phyloP scores from a whole-genome alignment of 2,797 vertebrate species.

The Delichon dasypus region DNA sequence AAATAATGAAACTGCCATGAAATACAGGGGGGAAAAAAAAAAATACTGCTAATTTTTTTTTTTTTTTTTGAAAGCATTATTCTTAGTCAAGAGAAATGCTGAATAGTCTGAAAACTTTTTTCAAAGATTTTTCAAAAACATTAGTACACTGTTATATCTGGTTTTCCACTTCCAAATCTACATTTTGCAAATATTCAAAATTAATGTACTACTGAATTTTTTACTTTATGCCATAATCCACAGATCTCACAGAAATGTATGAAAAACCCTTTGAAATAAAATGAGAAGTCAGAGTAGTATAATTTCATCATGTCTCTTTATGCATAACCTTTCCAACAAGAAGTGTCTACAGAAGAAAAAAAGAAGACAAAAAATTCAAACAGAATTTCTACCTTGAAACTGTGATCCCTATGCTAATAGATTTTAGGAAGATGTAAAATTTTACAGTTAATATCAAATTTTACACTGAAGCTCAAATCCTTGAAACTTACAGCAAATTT shows the following conservation, averaged over 20 bases:
- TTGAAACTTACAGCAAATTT: background rate
- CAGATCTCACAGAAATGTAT: background rate
- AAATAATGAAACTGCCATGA: background rate
- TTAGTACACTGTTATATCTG: background rate
- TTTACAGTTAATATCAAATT: background rate
- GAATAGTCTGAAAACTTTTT: background rate
- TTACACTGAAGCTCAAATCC: background rate
- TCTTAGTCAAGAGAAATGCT: background rate
- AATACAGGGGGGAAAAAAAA: background rate
- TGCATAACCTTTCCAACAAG: background rate
- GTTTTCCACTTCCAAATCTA: background rate
- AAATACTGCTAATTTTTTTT: background rate
- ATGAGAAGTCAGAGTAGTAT: background rate
- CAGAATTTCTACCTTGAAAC: background rate
- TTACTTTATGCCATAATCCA: background rate
- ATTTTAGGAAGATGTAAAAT: background rate
- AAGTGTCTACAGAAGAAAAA: background rate
- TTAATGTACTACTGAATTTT: background rate
- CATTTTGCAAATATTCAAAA: background rate
- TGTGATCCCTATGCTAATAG: fast-evolving
- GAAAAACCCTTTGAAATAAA: background rate
- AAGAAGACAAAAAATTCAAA: background rate
- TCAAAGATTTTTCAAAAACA: background rate
- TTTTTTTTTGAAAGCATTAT: background rate
- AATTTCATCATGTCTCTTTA: background rate